Conservation (phyloP, 1,140 invertebrate species). For the Diploscapter pachys region DNA sequence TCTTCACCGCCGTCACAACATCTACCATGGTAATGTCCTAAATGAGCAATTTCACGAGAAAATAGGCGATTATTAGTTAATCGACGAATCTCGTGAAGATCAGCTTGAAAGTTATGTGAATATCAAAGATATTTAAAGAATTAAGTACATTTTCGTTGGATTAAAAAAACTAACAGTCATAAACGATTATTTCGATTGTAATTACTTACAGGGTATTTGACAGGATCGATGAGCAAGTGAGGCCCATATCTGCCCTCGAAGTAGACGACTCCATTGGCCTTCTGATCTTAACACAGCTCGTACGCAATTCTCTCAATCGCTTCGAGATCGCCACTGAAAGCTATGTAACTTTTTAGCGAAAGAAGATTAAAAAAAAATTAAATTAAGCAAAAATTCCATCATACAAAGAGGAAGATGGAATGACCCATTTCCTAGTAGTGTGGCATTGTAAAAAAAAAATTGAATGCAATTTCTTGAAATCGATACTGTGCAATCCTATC, state of each 20-base stretch:
- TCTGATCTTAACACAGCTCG: constrained; percentile 67
- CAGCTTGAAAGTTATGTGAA: no score
- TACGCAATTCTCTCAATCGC: constrained; percentile 67
- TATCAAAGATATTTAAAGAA: no score
- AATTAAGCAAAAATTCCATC: no score
- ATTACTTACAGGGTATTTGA: constrained; percentile 12
- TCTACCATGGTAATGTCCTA: constrained; percentile 53
- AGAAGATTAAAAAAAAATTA: background rate
- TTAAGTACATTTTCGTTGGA: no score
- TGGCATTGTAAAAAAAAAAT: no score
- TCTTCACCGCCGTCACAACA: constrained; percentile 62
- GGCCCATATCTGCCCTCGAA: constrained; percentile 67
- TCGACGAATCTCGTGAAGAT: no score
- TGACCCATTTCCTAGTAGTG: no score
- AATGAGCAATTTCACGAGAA: background rate
- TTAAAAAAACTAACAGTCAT: background rate
- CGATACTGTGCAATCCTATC: no score
- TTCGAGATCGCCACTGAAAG: constrained; percentile 62
- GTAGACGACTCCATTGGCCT: constrained; percentile 64
- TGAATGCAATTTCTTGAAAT: background rate
- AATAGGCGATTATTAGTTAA: constrained; percentile 6
- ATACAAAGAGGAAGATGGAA: no score
- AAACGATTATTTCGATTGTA: background rate
- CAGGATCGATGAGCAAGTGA: constrained; percentile 53
- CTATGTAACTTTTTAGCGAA: background rate